Conservation (phyloP, 2,888 invertebrate genomes). For the Eupithecia centaureata region DNA sequence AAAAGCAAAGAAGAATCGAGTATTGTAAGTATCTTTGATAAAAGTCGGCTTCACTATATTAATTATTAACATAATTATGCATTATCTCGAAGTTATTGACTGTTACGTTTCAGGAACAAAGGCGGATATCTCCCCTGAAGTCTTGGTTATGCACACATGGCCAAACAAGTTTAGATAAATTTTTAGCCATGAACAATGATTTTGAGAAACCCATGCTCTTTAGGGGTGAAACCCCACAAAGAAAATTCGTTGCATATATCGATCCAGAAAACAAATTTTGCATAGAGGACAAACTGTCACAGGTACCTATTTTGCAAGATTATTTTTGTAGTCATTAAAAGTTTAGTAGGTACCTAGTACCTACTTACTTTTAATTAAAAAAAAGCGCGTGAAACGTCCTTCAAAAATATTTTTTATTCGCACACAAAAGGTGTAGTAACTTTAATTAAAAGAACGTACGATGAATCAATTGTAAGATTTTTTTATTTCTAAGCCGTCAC, state of each 20-base stretch:
- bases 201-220: slow-evolving; percentile 91
- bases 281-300: slow-evolving; percentile 96
- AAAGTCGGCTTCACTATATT: background rate
- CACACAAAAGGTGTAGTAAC: background rate
- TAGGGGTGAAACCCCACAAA: slow-evolving; percentile 92
- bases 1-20: slow-evolving; percentile 90
- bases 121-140: slow-evolving; percentile 93
- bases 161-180: slow-evolving; percentile 91
- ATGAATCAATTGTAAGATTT: too few relatives aligned
- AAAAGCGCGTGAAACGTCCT: background rate
- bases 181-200: slow-evolving; percentile 87
- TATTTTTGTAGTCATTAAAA: background rate
- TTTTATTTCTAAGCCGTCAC: too few relatives aligned
- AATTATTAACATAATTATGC: background rate
- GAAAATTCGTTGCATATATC: slow-evolving; percentile 96
- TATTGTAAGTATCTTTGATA: slow-evolving; percentile 60
- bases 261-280: slow-evolving; percentile 95
- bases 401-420: background rate
- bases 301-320: slow-evolving; percentile 75
- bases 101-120: slow-evolving; percentile 84
- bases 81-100: background rate
- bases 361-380: background rate
- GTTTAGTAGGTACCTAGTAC: background rate
- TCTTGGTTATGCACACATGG: slow-evolving; percentile 97
- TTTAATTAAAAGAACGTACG: too few relatives aligned